Evolutionary conservation across 2,888 invertebrate species (phyloP).

Genomic region (Orthonevra nobilis): DNA sequence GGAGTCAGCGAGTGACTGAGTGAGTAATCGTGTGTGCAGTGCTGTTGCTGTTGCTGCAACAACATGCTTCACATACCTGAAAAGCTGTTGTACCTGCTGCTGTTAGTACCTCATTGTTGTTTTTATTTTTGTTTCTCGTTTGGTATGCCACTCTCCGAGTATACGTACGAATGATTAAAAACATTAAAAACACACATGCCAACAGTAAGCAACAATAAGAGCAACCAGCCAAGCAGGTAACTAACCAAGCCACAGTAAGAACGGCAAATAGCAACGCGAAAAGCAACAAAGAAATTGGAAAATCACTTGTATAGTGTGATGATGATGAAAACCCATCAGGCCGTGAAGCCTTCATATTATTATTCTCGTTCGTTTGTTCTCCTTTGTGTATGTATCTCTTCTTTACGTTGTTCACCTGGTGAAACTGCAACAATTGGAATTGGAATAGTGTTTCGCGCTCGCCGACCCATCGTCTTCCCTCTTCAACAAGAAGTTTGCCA

Average conservation of each 20-base stretch:
- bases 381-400: constrained; percentile 3
- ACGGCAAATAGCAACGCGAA: constrained; percentile 11
- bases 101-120: constrained; percentile 17
- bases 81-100: constrained; percentile 68
- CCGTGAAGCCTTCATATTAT: constrained; percentile 63
- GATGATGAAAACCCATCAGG: constrained; percentile 64
- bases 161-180: constrained; percentile 56
- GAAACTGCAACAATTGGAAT: constrained; percentile 59
- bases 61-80: constrained; percentile 67
- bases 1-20: constrained; percentile 1
- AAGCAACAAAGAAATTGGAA: constrained; percentile 61
- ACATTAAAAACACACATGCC: constrained; percentile 69
- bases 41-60: constrained; percentile 62
- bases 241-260: constrained; percentile 39
- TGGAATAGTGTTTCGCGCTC: too few species aligned
- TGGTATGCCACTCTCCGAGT: constrained; percentile 29
- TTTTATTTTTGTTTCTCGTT: constrained; percentile 11
- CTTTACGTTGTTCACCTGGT: constrained; percentile 44
- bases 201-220: constrained; percentile 67
- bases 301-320: constrained; percentile 53
- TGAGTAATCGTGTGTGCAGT: constrained; percentile 36
- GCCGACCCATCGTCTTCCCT: constrained; percentile 48
- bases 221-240: constrained; percentile 65
- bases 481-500: constrained; percentile 37
- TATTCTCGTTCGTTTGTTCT: constrained; percentile 16